Base-by-base conservation (phyloP, 2,113 vertebrate genomes). In the Narcine bancroftii region DNA sequence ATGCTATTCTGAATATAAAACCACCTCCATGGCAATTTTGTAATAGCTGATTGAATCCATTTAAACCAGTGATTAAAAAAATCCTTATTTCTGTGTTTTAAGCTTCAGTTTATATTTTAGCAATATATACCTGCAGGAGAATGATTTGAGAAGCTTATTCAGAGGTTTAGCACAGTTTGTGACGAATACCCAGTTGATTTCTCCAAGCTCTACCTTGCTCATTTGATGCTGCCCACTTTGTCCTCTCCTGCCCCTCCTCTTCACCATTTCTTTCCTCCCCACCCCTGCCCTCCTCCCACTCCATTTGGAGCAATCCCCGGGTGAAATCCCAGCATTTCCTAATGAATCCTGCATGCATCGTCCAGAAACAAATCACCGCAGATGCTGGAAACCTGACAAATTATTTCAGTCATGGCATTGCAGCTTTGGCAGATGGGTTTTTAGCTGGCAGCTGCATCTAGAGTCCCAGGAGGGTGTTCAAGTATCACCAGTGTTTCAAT, bases 301-400 rank as follows among this genome's bases (percentile, higher is more conserved):
- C 75, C 39, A n/a, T n/a, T n/a, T n/a, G n/a, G n/a, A n/a, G n/a
- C n/a, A n/a, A n/a, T n/a, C n/a, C n/a, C n/a, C n/a, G n/a, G n/a
- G n/a, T n/a, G n/a, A n/a, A n/a, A 60, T 60, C 33, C 5, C 2
- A 0, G 0, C 29, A 19, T 7, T 36, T n/a, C 1, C 0, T n/a
- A 53, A 3, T n/a, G 4, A 1, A 9, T 36, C 15, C 29, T 39
- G 24, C 39, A 5, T 77, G 6, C 5, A 77, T 2, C 1, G 66
- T 1, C 66, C 66, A 69, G 66, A 69, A 24, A 3, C 66, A 69
- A 69, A n/a, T n/a, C n/a, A n/a, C n/a, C n/a, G n/a, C n/a, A n/a
- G n/a, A 69, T 69, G 19, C 17, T 69, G 66, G 66, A 69, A 69
- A 69, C 3, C 66, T 69, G 3, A 69, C 26, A 21, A 69, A 69